Evolutionary conservation across 2,113 vertebrate genomes (phyloP).

Genomic region (Lethenteron camtschaticum): DNA sequence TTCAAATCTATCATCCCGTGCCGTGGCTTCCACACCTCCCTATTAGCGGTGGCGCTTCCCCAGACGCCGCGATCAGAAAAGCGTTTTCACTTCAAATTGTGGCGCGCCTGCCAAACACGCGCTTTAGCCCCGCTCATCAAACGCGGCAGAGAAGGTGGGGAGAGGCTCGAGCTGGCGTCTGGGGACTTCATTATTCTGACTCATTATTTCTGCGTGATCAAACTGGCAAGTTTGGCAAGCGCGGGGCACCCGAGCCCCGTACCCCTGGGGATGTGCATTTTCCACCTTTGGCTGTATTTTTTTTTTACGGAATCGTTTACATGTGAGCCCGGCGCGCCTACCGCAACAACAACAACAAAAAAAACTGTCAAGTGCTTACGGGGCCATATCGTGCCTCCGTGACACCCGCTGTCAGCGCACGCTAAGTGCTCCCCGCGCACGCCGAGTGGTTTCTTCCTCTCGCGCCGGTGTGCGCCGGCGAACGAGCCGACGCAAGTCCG

Average conservation of each 20-base stretch:
- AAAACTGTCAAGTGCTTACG: conserved; percentile 5
- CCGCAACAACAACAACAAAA: no score
- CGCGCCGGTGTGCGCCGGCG: not conserved
- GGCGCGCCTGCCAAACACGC: conserved; percentile 2
- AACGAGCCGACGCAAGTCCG: not conserved
- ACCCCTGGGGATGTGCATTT: no score
- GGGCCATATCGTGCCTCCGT: not conserved
- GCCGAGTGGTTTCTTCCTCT: not conserved
- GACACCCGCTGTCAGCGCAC: conserved; percentile 2
- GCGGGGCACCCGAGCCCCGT: not conserved
- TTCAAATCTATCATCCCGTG: conserved; percentile 3
- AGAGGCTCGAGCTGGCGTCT: conserved; percentile 1
- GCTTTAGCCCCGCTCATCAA: conserved; percentile 6
- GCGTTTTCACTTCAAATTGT: conserved; percentile 3
- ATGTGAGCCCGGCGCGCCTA: no score
- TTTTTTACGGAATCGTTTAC: no score
- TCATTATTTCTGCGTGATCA: conserved; percentile 6
- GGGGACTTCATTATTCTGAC: conserved; percentile 4
- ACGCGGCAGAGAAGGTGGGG: not conserved
- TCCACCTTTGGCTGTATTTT: no score
- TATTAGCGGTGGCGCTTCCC: conserved; percentile 1
- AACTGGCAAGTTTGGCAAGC: conserved; percentile 5
- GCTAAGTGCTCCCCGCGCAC: conserved; percentile 2
- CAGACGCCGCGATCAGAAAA: not conserved
- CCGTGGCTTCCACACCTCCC: not conserved